Conservation (phyloP, 2,113 vertebrate species). For the zebrafish (Danio rerio) region DNA sequence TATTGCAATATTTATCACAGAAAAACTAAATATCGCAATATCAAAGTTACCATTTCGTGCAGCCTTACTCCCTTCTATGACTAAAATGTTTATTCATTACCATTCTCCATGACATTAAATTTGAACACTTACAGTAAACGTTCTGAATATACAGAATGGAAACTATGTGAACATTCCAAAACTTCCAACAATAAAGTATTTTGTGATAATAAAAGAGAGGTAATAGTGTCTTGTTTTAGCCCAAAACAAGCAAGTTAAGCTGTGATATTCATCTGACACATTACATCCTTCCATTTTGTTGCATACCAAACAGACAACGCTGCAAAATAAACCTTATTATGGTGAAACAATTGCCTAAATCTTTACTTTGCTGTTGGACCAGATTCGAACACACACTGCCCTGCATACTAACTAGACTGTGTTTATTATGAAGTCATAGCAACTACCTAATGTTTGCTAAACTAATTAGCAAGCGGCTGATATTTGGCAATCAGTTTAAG, state of each 20-base stretch:
- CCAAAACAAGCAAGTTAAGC: neutral
- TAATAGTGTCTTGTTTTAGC: no score
- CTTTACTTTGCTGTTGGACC: neutral
- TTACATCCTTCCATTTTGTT: neutral
- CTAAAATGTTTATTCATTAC: no score
- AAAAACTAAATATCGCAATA: no score
- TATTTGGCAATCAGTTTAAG: neutral
- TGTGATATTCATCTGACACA: neutral
- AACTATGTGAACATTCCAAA: no score
- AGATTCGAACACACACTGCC: neutral
- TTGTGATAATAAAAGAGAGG: no score
- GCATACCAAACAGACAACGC: neutral
- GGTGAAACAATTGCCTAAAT: constrained; percentile 2
- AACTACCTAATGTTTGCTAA: neutral
- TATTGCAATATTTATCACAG: no score
- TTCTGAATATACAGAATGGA: no score
- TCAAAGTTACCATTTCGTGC: no score
- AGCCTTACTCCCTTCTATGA: no score
- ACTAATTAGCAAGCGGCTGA: neutral
- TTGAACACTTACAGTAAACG: no score
- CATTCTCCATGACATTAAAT: no score
- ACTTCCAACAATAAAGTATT: no score
- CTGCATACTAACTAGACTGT: neutral
- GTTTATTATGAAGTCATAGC: neutral
- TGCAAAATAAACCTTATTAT: neutral